Conservation (phyloP, 2,797 vertebrate genomes). For the Arctocebus calabarensis region DNA sequence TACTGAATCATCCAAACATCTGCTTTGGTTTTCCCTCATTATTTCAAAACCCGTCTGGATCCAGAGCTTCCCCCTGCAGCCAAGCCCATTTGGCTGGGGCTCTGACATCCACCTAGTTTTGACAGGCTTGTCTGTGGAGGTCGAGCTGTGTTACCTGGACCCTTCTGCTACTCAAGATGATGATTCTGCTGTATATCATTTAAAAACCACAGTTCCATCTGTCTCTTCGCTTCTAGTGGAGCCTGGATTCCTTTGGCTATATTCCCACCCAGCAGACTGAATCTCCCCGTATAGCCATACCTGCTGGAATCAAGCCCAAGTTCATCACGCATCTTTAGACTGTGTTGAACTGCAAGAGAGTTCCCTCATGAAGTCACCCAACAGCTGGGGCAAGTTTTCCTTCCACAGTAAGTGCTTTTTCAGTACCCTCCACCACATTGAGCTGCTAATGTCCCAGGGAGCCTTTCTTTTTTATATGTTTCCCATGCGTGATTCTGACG, state of each 20-base stretch:
- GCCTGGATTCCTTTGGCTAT: conserved; percentile 47
- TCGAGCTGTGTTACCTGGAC: conserved; percentile 53
- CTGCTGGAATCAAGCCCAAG: conserved; percentile 68
- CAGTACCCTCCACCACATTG: neutral
- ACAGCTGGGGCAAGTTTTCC: conserved; percentile 41
- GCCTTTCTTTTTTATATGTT: neutral
- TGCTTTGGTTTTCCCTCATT: conserved; percentile 59
- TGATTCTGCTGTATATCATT: conserved; percentile 61
- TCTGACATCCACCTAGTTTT: conserved; percentile 51
- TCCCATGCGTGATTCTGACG: neutral
- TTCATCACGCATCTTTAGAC: conserved; percentile 48
- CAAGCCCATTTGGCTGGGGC: conserved; percentile 9
- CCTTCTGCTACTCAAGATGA: neutral
- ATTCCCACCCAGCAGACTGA: conserved; percentile 57
- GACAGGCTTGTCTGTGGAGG: conserved; percentile 42
- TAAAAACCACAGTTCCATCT: conserved; percentile 57
- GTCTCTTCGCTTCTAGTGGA: conserved; percentile 42
- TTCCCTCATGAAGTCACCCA: conserved; percentile 53
- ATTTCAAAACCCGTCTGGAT: conserved; percentile 58
- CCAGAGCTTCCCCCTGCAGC: neutral
- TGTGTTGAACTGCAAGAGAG: conserved; percentile 12
- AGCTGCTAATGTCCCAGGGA: neutral
- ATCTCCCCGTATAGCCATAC: conserved; percentile 56
- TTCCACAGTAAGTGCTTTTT: conserved; percentile 39
- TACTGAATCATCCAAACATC: conserved; percentile 42